A percentile compares a stretch with the other conserved stretches of the same genome.
Conservation (phyloP, 1,140 invertebrate genomes). For the Euwallacea fornicatus region DNA sequence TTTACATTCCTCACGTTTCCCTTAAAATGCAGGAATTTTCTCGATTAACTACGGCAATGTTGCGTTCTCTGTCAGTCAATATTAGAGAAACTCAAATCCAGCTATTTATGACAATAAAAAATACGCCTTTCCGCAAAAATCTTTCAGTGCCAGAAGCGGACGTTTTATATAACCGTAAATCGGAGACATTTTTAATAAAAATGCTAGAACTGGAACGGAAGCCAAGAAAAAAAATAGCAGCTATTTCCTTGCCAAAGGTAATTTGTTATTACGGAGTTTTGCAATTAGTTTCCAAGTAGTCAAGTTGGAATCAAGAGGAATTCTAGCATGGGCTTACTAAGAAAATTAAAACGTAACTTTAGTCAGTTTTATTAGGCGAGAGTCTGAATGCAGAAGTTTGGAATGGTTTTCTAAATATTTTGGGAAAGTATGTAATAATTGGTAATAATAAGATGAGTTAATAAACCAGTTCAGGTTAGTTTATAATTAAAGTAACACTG, state of each 20-base stretch:
- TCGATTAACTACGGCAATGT: too few relatives aligned
- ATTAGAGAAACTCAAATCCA: not conserved
- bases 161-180: not conserved
- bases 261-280: not conserved
- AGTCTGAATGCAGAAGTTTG: too few relatives aligned
- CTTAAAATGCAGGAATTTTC: too few relatives aligned
- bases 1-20: too few relatives aligned
- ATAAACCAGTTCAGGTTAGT: too few relatives aligned
- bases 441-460: too few relatives aligned
- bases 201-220: not conserved
- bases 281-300: constrained; percentile 4
- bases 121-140: not conserved
- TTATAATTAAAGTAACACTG: too few relatives aligned
- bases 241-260: constrained; percentile 2
- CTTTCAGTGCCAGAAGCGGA: not conserved
- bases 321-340: not conserved
- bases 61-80: not conserved
- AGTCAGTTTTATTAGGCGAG: too few relatives aligned
- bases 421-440: too few relatives aligned
- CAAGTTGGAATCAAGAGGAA: not conserved
- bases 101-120: constrained; percentile 3
- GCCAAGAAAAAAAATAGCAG: not conserved
- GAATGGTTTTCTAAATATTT: too few relatives aligned
- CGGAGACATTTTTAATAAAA: constrained; percentile 7
- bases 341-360: not conserved